Percentiles rank a stretch among this genome's conserved stretches.
Conservation (phyloP, 2,888 invertebrate genomes). For the Dasypogon diadema region DNA sequence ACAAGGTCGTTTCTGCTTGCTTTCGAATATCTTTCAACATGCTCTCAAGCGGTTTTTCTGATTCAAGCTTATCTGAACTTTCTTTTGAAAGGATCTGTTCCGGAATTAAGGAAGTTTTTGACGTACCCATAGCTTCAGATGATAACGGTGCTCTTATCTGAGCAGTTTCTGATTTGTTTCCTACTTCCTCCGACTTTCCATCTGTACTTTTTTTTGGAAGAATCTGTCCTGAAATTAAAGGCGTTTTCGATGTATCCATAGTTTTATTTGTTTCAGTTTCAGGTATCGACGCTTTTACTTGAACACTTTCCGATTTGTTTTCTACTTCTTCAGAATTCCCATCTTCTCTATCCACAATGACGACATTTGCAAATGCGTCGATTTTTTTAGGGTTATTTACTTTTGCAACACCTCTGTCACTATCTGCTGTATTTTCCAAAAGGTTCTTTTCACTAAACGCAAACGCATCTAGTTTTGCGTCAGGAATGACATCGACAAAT, state of each 20-base stretch:
- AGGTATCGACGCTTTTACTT: neutral
- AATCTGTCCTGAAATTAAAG: too few species aligned
- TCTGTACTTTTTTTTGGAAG: too few species aligned
- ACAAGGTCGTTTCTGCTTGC: neutral
- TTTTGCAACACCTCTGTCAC: neutral
- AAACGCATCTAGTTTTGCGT: neutral
- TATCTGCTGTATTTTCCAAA: neutral
- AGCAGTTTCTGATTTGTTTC: too few species aligned
- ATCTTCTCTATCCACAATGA: conserved; percentile 4
- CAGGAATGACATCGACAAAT: conserved; percentile 35
- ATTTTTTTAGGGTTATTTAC: neutral
- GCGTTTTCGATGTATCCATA: too few species aligned
- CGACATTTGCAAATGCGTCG: conserved; percentile 43
- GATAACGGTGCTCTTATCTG: too few species aligned
- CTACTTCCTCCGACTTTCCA: too few species aligned
- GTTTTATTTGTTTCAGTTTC: too few species aligned
- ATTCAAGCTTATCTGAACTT: neutral
- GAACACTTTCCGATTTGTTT: too few species aligned
- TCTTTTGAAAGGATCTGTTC: neutral
- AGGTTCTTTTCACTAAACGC: neutral
- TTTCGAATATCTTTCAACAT: conserved; percentile 4
- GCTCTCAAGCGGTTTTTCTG: neutral
- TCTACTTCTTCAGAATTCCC: neutral
- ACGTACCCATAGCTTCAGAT: too few species aligned
- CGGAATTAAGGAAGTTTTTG: too few species aligned